Evolutionary conservation across 2,888 invertebrate species (phyloP).

Genomic region (Calephelis perditalis): DNA sequence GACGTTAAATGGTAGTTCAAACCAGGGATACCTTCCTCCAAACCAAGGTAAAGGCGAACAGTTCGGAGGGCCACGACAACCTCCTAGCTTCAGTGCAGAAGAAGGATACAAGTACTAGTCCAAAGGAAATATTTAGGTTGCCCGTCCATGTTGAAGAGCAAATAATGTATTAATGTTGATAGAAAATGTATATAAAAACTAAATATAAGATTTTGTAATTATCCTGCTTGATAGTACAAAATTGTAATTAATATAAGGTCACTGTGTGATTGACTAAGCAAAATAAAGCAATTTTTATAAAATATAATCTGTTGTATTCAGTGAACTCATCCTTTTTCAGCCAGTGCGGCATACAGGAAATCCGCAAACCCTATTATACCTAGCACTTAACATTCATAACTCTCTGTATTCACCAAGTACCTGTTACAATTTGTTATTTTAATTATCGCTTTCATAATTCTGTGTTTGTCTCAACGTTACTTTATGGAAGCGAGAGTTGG

Average conservation of each 20-base stretch:
- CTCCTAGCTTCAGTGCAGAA: constrained; percentile 61
- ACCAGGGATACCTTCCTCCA: constrained; percentile 19
- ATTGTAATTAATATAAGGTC: constrained; percentile 26
- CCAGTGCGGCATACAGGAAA: too few species aligned
- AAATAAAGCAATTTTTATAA: constrained; percentile 13
- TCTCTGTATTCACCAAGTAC: too few species aligned
- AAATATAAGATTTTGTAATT: constrained; percentile 28
- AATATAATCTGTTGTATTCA: too few species aligned
- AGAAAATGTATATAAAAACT: constrained; percentile 22
- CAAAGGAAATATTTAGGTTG: constrained; percentile 35
- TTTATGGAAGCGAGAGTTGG: too few species aligned
- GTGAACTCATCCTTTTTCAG: too few species aligned
- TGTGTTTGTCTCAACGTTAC: too few species aligned
- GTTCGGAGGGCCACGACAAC: constrained; percentile 61
- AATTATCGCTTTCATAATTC: too few species aligned
- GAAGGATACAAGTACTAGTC: constrained; percentile 69
- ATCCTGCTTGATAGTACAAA: constrained; percentile 30
- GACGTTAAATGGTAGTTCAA: constrained; percentile 15
- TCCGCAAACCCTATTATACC: too few species aligned
- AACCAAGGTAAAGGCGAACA: constrained; percentile 46
- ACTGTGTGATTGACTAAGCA: constrained; percentile 32
- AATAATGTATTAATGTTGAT: not conserved
- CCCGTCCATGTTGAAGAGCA: constrained; percentile 15
- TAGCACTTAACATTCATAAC: too few species aligned
- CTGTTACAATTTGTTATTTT: too few species aligned